Conservation (phyloP, 1,140 invertebrate genomes). For the Brachionus manjavacas region DNA sequence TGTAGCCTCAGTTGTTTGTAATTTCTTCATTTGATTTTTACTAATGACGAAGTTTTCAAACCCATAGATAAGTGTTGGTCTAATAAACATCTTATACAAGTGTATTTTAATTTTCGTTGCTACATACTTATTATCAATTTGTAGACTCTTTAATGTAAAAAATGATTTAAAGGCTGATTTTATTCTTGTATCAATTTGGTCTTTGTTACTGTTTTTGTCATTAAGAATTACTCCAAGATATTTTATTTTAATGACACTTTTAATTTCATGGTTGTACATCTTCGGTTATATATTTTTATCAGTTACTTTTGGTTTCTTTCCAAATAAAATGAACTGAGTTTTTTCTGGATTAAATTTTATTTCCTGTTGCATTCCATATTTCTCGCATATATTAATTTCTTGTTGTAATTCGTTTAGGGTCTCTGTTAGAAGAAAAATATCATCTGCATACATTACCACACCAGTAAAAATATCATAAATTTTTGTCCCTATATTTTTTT, state of each 20-base stretch:
- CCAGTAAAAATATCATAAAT: not conserved
- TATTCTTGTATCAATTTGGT: not conserved
- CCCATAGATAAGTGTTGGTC: not conserved
- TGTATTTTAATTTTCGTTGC: not conserved
- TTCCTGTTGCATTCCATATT: not conserved
- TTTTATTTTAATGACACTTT: not conserved
- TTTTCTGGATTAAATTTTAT: constrained; percentile 7
- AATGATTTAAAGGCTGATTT: constrained; percentile 2
- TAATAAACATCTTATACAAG: not conserved
- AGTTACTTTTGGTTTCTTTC: not conserved
- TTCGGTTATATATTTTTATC: not conserved
- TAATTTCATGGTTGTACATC: not conserved
- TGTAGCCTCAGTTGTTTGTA: too few relatives aligned
- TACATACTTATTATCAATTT: constrained; percentile 11
- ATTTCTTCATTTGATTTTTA: too few relatives aligned
- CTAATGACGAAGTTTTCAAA: not conserved
- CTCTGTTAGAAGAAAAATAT: not conserved
- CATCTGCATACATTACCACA: constrained; percentile 4
- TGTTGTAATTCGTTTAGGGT: not conserved
- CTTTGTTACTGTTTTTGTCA: not conserved
- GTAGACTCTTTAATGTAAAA: not conserved
- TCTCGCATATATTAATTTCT: not conserved
- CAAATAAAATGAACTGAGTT: not conserved
- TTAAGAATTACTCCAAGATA: not conserved
- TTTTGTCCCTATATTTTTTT: not conserved